Evolutionary conservation across 1,140 invertebrate species (phyloP), one percentile per base, ranked within the genome.

Genomic region (Cheumatopsyche charites): DNA sequence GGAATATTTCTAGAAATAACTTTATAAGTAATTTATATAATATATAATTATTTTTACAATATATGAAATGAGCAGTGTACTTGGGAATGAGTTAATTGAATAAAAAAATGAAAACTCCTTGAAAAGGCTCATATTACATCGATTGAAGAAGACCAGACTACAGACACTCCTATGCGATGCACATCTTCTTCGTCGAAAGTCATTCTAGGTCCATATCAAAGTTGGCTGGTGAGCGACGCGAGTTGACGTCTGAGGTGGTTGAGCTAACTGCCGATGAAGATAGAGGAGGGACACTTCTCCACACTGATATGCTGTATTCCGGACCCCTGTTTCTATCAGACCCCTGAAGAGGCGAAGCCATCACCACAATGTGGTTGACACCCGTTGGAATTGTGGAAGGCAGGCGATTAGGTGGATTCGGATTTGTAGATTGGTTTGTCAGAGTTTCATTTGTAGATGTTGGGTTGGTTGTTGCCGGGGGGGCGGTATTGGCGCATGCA

Each of bases 131-230:
- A 36, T 36, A 3, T 36, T 4, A 13, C 13, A 13, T 49, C 19
- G 47, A 49, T 49, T 15, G 19, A 49, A 49, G 13, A 49, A 49
- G 19, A 49, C 13, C 42, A 21, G 13, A 49, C 47, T 15, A 49
- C 47, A 5, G 55, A 61, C 25, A 61, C 19, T 26, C n/a, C 55
- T 15, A 21, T 15, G 19, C 47, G 13, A 15, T 49, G 17, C 55
- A 26, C n/a, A 3, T 21, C 6, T 21, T 13, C 5, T 7, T 12
- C 23, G n/a, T 63, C n/a, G 12, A 19, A 58, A 55, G 25, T 68
- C 66, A 75, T 17, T 75, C 73, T 17, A 75, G 67, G 70, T 75
- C 73, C 73, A 75, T 75, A 41, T 75, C 73, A 17, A 72, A 72
- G 52, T 75, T 75, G 23, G 73, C 42, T 1, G 72, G 68, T 5